phyloP scores from a whole-genome alignment of 2,888 invertebrate species.

The Sepioteuthis lessoniana region DNA sequence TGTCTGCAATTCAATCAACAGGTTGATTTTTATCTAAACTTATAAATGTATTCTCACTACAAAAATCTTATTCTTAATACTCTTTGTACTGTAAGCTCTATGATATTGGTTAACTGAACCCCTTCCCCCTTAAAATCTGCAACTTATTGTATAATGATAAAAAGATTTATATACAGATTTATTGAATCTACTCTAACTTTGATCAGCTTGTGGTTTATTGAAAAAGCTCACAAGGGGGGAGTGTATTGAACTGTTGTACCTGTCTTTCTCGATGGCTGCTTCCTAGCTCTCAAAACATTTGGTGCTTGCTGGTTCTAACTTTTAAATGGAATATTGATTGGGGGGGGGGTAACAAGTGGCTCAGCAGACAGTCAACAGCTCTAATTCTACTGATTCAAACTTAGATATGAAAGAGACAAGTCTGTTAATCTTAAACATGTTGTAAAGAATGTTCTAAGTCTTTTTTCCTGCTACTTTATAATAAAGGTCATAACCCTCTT shows the following conservation, averaged over 20 bases:
- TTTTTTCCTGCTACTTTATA: too few relatives aligned
- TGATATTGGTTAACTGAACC: too few relatives aligned
- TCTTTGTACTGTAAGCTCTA: too few relatives aligned
- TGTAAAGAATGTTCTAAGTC: too few relatives aligned
- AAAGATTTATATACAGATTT: background rate
- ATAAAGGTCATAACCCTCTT: too few relatives aligned
- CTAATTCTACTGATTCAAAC: background rate
- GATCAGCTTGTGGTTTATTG: background rate
- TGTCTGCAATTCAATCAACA: background rate
- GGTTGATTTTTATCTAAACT: background rate
- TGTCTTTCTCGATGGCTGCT: background rate
- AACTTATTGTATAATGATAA: too few relatives aligned
- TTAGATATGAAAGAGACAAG: background rate
- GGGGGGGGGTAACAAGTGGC: background rate
- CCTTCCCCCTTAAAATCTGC: too few relatives aligned
- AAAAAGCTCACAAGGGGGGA: background rate
- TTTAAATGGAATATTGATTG: background rate
- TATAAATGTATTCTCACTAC: background rate
- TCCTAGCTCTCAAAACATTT: background rate
- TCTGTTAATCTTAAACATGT: too few relatives aligned
- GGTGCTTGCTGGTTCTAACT: background rate
- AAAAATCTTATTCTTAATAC: too few relatives aligned
- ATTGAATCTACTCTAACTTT: background rate
- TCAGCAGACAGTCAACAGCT: background rate
- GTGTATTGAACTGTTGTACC: background rate